Conservation (phyloP, 2,888 invertebrate species). For the Oscheius sp. region DNA sequence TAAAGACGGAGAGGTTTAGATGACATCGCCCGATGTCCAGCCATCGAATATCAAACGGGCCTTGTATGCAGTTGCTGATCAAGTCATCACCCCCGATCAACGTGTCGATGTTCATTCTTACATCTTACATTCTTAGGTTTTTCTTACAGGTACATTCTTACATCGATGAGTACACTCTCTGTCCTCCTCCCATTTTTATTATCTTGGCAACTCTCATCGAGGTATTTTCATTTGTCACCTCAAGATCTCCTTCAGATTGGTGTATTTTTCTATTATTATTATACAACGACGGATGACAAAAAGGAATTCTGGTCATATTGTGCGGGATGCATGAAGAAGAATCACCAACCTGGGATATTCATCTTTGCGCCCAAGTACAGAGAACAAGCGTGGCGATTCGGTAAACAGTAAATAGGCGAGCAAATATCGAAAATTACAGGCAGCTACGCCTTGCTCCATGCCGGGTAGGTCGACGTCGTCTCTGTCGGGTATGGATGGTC, state of each 20-base stretch:
- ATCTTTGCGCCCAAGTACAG: constrained; percentile 89
- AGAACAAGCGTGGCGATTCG: constrained; percentile 89
- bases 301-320: constrained; percentile 77
- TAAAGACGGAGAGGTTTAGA: constrained; percentile 24
- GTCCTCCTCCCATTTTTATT: constrained; percentile 92
- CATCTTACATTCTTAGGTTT: not conserved
- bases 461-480: constrained; percentile 49
- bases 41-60: constrained; percentile 42
- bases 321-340: constrained; percentile 81
- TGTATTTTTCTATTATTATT: constrained; percentile 77
- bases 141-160: constrained; percentile 49
- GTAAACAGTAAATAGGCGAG: too few relatives aligned
- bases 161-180: constrained; percentile 52
- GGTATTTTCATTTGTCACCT: constrained; percentile 32
- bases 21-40: constrained; percentile 48
- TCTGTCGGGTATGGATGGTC: not conserved
- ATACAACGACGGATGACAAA: constrained; percentile 71
- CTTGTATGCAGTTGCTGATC: constrained; percentile 51
- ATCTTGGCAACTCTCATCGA: constrained; percentile 85
- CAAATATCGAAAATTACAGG: too few relatives aligned
- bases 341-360: constrained; percentile 75
- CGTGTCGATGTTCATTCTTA: not conserved
- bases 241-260: constrained; percentile 73
- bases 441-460: constrained; percentile 80
- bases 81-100: constrained; percentile 35